Evolutionary conservation across 2,888 invertebrate species (phyloP).

Genomic region (Drosophila aldrichi): DNA sequence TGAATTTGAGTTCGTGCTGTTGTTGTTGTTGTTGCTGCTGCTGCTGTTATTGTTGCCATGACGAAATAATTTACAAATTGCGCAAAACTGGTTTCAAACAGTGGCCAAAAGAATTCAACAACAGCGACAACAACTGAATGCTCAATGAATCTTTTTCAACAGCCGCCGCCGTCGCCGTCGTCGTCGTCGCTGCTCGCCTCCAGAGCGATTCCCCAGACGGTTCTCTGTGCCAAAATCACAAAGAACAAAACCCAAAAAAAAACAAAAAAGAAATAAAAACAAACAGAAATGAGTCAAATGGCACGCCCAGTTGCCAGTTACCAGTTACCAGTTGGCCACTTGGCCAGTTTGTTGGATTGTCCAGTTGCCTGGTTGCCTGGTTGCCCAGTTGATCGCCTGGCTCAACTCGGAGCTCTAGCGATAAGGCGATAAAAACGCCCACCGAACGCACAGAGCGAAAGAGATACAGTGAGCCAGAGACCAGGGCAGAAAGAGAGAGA

Average conservation of each 20-base stretch:
- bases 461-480: neutral
- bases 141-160: conserved; percentile 55
- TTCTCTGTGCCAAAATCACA: conserved; percentile 30
- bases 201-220: conserved; percentile 26
- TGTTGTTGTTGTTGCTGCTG: conserved; percentile 17
- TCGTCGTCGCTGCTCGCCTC: neutral
- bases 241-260: neutral
- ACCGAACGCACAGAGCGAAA: conserved; percentile 22
- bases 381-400: conserved; percentile 22
- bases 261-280: conserved; percentile 29
- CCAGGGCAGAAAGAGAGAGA: neutral
- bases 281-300: conserved; percentile 45
- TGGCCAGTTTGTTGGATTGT: conserved; percentile 7
- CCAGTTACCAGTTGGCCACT: conserved; percentile 16
- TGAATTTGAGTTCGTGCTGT: conserved; percentile 23
- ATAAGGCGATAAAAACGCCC: conserved; percentile 55
- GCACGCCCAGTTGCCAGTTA: conserved; percentile 36
- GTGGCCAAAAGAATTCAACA: conserved; percentile 29
- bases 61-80: conserved; percentile 75
- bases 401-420: conserved; percentile 27
- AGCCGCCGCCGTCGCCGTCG: conserved; percentile 11
- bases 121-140: conserved; percentile 39
- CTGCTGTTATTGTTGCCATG: conserved; percentile 49
- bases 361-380: conserved; percentile 11
- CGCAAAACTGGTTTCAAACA: conserved; percentile 61